Evolutionary conservation across 2,113 vertebrate species (phyloP), one percentile per base, ranked within the genome.

Genomic region (Ascaphus truei): DNA sequence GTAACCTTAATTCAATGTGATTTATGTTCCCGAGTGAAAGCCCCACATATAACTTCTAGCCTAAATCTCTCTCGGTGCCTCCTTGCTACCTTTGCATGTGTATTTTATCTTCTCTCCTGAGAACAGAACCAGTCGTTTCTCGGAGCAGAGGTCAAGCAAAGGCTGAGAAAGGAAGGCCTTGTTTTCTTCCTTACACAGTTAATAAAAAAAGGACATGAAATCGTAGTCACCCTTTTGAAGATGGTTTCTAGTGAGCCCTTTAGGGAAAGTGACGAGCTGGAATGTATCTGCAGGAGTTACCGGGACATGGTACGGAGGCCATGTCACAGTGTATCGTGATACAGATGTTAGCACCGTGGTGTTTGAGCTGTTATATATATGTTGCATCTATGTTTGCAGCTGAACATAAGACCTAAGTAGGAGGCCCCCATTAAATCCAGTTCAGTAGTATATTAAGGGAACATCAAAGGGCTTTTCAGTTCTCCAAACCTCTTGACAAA

Each of bases 1-100:
- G 55, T 59, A 68, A 58, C 66, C 66, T 68, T 68, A 68, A 68
- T 68, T 68, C 66, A 68, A 23, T 30, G 36, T 68, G 66, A 68
- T 68, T 68, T 68, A 68, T 68, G 29, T 23, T 13, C n/a, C n/a
- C 7, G 41, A 59, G 53, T 37, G 66, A 59, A 29, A 57, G 66
- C 66, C 2, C n/a, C 43, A 47, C 31, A n/a, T 68, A 68, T 59
- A 68, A 68, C 59, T 51, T 69, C 30, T 69, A 33, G 7, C 23
- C 34, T 33, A 39, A 60, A 60, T 69, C 66, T 33, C 18, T 55
- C 31, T 6, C 13, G 15, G 26, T 55, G 16, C 41, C 11, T 15
- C 30, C 51, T 27, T 10, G 10, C 22, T 52, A 47, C 65, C 53
- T 68, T 58, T 69, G 43, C 55, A 50, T 37, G 45, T 51, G 55